phyloP scores from a whole-genome alignment of 2,888 invertebrate genomes.

The Temnothorax unifasciatus region DNA sequence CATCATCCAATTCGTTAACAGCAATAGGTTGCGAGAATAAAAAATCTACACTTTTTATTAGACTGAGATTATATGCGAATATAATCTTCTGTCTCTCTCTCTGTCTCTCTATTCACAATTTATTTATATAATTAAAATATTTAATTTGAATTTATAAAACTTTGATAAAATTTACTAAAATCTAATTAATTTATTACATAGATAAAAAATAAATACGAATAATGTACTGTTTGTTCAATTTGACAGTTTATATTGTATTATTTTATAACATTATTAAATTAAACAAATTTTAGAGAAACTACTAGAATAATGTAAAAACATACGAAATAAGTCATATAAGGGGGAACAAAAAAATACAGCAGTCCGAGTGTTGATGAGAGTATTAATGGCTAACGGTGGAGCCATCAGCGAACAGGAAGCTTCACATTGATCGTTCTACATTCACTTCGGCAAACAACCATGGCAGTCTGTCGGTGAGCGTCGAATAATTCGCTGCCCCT shows the following conservation, averaged over 20 bases:
- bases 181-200: not conserved
- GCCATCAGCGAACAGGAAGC: conserved; percentile 47
- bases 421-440: conserved; percentile 57
- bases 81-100: not conserved
- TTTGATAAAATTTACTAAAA: not conserved
- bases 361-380: conserved; percentile 25
- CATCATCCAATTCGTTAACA: conserved; percentile 53
- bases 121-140: not conserved
- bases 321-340: not conserved
- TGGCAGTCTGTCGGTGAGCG: conserved; percentile 37
- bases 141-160: not conserved
- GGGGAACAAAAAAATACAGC: conserved; percentile 25
- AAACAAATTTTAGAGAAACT: not conserved
- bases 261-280: not conserved
- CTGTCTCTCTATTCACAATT: not conserved
- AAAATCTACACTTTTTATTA: not conserved
- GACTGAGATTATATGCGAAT: not conserved
- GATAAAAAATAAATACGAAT: not conserved
- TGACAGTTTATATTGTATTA: not conserved
- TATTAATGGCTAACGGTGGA: conserved; percentile 30
- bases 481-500: conserved; percentile 41
- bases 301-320: not conserved
- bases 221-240: not conserved
- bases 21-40: conserved; percentile 55
- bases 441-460: conserved; percentile 53